Percentiles rank a stretch among this genome's conserved stretches.
Evolutionary conservation across 2,888 invertebrate genomes (phyloP).

Genomic region (Cheilosia scutellata): DNA sequence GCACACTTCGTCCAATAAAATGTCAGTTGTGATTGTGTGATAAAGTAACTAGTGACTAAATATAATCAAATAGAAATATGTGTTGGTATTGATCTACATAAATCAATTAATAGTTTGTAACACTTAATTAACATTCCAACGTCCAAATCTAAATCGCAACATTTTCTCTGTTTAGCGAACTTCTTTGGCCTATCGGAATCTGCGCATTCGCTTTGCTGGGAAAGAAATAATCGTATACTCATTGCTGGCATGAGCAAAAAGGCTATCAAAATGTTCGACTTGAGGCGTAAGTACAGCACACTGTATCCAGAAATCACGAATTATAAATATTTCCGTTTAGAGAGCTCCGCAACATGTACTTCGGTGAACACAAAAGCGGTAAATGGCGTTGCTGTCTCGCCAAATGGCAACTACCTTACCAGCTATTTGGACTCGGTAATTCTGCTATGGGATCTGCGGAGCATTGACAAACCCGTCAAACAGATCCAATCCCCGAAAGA

Average conservation of each 20-base stretch:
- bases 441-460: conserved; percentile 94
- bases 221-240: conserved; percentile 89
- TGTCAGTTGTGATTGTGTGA: too few relatives aligned
- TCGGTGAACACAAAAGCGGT: conserved; percentile 89
- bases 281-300: conserved; percentile 88
- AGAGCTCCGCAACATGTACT: conserved; percentile 87
- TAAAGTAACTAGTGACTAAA: too few relatives aligned
- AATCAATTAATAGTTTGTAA: too few relatives aligned
- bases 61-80: too few relatives aligned
- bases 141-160: too few relatives aligned
- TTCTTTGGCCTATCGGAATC: conserved; percentile 94
- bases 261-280: conserved; percentile 94
- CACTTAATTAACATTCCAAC: too few relatives aligned
- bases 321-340: conserved; percentile 83
- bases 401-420: conserved; percentile 91
- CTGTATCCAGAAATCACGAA: not conserved
- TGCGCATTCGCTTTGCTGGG: conserved; percentile 94
- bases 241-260: conserved; percentile 96
- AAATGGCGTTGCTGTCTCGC: conserved; percentile 92
- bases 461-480: conserved; percentile 92
- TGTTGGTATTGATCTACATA: too few relatives aligned
- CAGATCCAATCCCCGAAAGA: conserved; percentile 87
- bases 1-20: too few relatives aligned
- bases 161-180: conserved; percentile 79
- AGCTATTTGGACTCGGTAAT: conserved; percentile 93